Percentiles rank a stretch among this genome's conserved stretches.
Evolutionary conservation across 2,888 invertebrate genomes (phyloP).

Genomic region (Melangyna quadrimaculata): DNA sequence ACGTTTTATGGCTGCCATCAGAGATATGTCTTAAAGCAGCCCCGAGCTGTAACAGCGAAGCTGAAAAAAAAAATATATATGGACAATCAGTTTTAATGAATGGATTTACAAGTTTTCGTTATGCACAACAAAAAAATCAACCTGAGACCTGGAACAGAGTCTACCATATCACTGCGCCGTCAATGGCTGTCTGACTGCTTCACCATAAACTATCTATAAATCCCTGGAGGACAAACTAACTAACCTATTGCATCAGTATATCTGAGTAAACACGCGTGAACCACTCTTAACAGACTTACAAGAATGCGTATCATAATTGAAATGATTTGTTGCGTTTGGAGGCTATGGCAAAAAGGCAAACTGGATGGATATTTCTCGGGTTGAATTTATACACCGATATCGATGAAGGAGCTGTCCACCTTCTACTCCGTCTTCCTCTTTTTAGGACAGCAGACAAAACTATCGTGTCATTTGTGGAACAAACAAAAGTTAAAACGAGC

Average conservation of each 20-base stretch:
- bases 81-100: constrained; percentile 62
- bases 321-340: constrained; percentile 63
- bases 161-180: neutral
- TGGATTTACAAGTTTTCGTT: constrained; percentile 57
- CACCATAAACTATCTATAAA: too few species aligned
- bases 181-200: neutral
- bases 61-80: constrained; percentile 24
- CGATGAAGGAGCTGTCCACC: constrained; percentile 34
- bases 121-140: constrained; percentile 16
- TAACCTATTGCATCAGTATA: constrained; percentile 8
- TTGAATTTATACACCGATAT: constrained; percentile 7
- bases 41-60: neutral
- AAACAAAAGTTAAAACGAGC: constrained; percentile 28
- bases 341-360: constrained; percentile 45
- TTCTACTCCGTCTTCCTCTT: neutral
- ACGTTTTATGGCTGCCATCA: neutral
- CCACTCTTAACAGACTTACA: constrained; percentile 62
- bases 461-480: constrained; percentile 50
- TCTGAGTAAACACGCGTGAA: constrained; percentile 30
- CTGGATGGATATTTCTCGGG: constrained; percentile 41
- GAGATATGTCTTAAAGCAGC: neutral
- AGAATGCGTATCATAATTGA: constrained; percentile 72
- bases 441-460: constrained; percentile 20
- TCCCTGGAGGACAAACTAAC: constrained; percentile 50
- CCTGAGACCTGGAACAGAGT: neutral